Percentiles rank a stretch among this genome's conserved stretches.
phyloP scores from a whole-genome alignment of 2,888 invertebrate species.

The Venusia cambrica region DNA sequence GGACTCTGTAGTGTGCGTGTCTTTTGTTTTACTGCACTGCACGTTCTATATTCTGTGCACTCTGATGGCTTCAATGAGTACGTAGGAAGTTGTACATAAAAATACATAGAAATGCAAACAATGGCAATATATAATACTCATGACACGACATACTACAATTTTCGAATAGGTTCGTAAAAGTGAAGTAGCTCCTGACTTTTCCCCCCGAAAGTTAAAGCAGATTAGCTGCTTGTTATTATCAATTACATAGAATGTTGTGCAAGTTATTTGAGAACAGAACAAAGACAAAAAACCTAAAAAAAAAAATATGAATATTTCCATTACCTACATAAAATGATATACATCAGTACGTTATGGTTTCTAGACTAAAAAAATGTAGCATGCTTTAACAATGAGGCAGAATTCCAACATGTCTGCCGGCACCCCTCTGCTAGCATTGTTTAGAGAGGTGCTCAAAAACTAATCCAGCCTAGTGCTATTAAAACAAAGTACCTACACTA shows the following conservation, averaged over 20 bases:
- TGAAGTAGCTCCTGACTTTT: no score
- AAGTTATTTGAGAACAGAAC: no score
- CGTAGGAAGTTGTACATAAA: conserved; percentile 10
- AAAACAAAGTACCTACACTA: conserved; percentile 69
- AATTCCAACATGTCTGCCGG: conserved; percentile 52
- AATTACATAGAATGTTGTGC: no score
- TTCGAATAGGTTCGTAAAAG: no score
- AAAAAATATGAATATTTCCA: no score
- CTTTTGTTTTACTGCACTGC: conserved; percentile 26
- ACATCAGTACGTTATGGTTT: no score
- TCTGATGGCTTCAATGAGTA: conserved; percentile 10
- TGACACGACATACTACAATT: no score
- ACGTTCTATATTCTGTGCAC: conserved; percentile 12
- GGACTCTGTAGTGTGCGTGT: conserved; percentile 30
- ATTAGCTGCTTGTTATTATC: no score
- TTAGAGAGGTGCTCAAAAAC: conserved; percentile 68
- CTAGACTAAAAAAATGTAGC: no score
- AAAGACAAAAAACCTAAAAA: no score
- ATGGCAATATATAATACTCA: not conserved
- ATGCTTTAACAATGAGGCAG: conserved; percentile 12
- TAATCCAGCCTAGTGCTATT: conserved; percentile 75
- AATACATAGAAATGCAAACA: conserved; percentile 1
- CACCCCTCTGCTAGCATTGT: conserved; percentile 57
- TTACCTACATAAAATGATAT: no score
- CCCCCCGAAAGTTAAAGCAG: no score